Percentiles rank a stretch among this genome's conserved stretches.
Evolutionary conservation across 2,797 vertebrate genomes (phyloP).

Genomic region (Poeciliopsis gracilis): DNA sequence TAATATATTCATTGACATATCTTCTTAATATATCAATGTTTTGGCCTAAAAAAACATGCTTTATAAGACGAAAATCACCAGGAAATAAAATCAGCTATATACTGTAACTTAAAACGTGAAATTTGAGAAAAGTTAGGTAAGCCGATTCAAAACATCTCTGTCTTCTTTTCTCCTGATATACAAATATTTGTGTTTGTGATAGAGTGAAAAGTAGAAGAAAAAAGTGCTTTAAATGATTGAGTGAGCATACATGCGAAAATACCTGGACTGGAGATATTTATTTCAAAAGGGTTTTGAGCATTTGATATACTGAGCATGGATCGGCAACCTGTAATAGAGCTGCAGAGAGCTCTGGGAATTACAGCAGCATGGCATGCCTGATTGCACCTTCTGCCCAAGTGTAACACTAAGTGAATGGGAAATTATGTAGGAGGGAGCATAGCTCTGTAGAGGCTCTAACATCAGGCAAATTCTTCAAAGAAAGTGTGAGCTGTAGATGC

Average conservation of each 20-base stretch:
- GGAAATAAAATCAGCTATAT: not conserved
- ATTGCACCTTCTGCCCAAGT: slow-evolving; percentile 49
- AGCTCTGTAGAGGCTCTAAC: slow-evolving; percentile 24
- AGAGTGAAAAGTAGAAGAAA: not conserved
- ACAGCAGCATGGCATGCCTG: slow-evolving; percentile 42
- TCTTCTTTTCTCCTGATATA: not conserved
- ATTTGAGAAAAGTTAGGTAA: not conserved
- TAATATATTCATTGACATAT: too few species aligned
- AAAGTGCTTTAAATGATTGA: not conserved
- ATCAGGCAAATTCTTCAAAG: slow-evolving; percentile 36
- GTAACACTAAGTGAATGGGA: slow-evolving; percentile 36
- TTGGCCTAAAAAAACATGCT: not conserved
- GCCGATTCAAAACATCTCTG: not conserved
- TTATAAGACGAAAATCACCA: not conserved
- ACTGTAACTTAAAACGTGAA: not conserved
- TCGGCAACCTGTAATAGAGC: slow-evolving; percentile 61
- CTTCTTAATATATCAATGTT: not conserved
- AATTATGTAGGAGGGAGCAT: slow-evolving; percentile 26
- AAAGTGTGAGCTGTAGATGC: slow-evolving; percentile 17
- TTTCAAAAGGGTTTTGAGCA: slow-evolving; percentile 37
- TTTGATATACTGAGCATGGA: slow-evolving; percentile 56
- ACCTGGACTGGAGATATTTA: not conserved
- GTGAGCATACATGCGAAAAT: not conserved
- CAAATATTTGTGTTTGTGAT: not conserved
- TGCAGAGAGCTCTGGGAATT: slow-evolving; percentile 54